phyloP scores from a whole-genome alignment of 2,113 vertebrate species.

The Tragelaphus imberbis region DNA sequence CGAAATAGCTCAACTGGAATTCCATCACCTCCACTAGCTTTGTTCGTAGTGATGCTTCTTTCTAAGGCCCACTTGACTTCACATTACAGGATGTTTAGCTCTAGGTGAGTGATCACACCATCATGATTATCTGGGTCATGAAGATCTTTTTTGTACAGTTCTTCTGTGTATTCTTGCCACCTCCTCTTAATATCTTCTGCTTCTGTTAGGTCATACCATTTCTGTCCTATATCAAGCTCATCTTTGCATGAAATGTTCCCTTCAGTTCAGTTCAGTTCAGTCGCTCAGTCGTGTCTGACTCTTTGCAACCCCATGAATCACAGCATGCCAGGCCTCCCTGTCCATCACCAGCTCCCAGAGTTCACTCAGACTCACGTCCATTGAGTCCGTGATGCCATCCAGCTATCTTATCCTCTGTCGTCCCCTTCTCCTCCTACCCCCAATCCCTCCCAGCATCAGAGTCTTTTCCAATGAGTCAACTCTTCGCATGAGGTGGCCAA shows the following conservation, averaged over 20 bases:
- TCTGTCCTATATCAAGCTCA: background rate
- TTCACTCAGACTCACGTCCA: too few relatives aligned
- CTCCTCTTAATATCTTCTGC: background rate
- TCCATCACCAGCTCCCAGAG: too few relatives aligned
- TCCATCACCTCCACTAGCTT: background rate
- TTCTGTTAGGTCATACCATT: background rate
- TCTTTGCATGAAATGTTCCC: background rate
- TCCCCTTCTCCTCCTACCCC: too few relatives aligned
- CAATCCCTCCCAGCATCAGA: too few relatives aligned
- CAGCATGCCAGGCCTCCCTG: too few relatives aligned
- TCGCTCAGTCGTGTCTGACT: too few relatives aligned
- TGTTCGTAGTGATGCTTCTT: background rate
- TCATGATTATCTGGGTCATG: background rate
- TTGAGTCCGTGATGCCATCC: too few relatives aligned
- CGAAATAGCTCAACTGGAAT: background rate
- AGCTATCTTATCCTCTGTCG: too few relatives aligned
- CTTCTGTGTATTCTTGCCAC: background rate
- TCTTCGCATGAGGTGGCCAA: too few relatives aligned
- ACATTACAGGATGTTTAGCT: background rate
- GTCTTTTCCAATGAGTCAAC: too few relatives aligned
- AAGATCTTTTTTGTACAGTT: background rate
- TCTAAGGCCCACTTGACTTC: background rate
- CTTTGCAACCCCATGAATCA: too few relatives aligned
- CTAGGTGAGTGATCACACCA: background rate
- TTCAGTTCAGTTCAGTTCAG: too few relatives aligned